These are phyloP conservation scores for Chondrosia reniformis DNA, from an alignment of 37 sponge, comb jelly and placozoan species.

Conservation along the genomic window DNA sequence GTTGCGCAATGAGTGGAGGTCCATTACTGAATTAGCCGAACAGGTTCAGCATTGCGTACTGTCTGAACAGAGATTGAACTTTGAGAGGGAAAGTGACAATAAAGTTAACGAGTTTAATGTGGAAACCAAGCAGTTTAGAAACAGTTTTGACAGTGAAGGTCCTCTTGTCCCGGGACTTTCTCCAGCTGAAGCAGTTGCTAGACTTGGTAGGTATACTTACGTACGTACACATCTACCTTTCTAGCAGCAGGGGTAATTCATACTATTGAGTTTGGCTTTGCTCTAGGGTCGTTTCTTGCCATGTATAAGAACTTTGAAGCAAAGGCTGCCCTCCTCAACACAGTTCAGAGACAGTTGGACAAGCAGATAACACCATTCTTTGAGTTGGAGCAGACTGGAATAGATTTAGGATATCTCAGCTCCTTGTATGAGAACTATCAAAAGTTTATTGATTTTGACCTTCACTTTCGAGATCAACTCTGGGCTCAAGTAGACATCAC, in stretches of 20 bases:
- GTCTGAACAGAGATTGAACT: conserved; percentile 43
- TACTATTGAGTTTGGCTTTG: too few species aligned
- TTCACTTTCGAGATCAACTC: conserved; percentile 63
- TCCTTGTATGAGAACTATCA: conserved; percentile 77
- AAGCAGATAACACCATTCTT: conserved; percentile 64
- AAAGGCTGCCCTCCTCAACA: conserved; percentile 34
- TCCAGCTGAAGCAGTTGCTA: conserved; percentile 69
- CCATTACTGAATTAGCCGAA: conserved; percentile 62
- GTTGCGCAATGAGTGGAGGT: conserved; percentile 70
- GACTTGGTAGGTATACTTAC: conserved; percentile 46
- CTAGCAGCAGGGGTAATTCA: too few species aligned
- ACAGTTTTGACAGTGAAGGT: conserved; percentile 91
- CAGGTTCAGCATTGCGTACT: conserved; percentile 57
- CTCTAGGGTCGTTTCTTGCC: conserved; percentile 30
- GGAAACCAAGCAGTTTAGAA: conserved; percentile 80
- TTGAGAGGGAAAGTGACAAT: conserved; percentile 81
- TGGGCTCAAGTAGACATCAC: conserved; percentile 86
- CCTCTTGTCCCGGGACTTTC: conserved; percentile 75
- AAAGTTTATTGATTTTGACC: conserved; percentile 74
- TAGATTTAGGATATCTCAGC: conserved; percentile 69
- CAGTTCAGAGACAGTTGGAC: conserved; percentile 81
- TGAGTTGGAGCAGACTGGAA: conserved; percentile 76
- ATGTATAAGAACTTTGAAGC: conserved; percentile 47
- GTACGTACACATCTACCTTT: conserved; percentile 1
- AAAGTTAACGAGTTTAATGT: conserved; percentile 70